Percentiles rank a stretch among this genome's conserved stretches.
phyloP scores from a whole-genome alignment of 2,797 vertebrate genomes.

The Todus mexicanus region DNA sequence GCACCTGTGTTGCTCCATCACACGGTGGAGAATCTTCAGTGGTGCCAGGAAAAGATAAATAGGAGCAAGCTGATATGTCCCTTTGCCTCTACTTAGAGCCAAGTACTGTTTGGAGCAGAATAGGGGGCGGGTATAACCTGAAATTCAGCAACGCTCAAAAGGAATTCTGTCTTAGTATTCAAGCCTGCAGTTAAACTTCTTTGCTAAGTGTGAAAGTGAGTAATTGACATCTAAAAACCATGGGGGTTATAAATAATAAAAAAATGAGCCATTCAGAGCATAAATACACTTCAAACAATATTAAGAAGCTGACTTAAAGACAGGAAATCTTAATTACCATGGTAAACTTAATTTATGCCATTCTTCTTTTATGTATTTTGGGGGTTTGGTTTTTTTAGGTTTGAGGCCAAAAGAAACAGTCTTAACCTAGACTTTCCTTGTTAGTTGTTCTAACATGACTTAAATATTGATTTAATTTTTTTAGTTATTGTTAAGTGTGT shows the following conservation, averaged over 20 bases:
- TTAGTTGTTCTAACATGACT: background rate
- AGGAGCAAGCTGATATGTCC: background rate
- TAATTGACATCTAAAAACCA: background rate
- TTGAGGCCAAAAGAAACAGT: background rate
- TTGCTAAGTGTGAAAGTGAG: background rate
- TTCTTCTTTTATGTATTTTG: background rate
- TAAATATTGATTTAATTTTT: background rate
- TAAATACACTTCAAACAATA: background rate
- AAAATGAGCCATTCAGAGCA: background rate
- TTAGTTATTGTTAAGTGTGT: slow-evolving; percentile 5
- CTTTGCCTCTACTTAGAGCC: background rate
- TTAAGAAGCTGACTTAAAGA: background rate
- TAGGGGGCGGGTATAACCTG: background rate
- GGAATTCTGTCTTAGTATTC: background rate
- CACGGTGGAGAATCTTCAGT: background rate
- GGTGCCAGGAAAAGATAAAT: background rate
- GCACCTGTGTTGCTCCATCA: background rate
- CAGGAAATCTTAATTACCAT: background rate
- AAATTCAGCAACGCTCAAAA: background rate
- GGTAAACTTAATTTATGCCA: background rate
- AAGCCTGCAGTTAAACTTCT: background rate
- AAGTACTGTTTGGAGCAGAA: background rate
- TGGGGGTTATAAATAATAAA: background rate
- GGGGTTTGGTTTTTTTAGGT: background rate
- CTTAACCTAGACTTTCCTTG: background rate